phyloP scores from a whole-genome alignment of 2,113 vertebrate species.

The Rhynchomys soricoides region DNA sequence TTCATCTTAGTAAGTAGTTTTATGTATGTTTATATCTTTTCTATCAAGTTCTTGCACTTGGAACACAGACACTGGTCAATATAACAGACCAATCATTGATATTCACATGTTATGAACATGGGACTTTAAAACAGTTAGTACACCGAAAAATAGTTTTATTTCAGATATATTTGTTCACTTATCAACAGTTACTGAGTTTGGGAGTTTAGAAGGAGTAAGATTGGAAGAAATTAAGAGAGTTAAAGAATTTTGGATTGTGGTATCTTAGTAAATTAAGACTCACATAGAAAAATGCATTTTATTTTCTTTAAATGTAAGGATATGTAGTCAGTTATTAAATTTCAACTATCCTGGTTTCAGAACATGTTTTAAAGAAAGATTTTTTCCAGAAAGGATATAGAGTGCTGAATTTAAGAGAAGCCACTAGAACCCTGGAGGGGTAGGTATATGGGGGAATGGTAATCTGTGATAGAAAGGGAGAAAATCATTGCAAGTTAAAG shows the following conservation, averaged over 20 bases:
- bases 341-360: neutral
- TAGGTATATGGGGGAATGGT: neutral
- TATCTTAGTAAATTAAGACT: neutral
- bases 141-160: neutral
- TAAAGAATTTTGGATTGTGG: neutral
- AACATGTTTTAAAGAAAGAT: neutral
- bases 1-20: neutral
- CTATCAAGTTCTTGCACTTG: conserved; percentile 5
- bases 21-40: neutral
- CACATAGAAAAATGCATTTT: neutral
- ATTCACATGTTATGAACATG: neutral
- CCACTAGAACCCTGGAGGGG: neutral
- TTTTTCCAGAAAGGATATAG: neutral
- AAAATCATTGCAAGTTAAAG: neutral
- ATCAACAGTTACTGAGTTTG: neutral
- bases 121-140: neutral
- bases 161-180: conserved; percentile 9
- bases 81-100: conserved; percentile 2
- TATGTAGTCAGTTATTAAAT: neutral
- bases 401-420: neutral
- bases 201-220: neutral
- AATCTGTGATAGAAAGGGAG: neutral
- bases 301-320: neutral
- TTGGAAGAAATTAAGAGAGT: neutral
- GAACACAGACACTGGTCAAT: neutral